These are phyloP conservation scores for Cryptus viduatorius DNA, from an alignment of 2,888 invertebrate genomes.

Conservation along the genomic window DNA sequence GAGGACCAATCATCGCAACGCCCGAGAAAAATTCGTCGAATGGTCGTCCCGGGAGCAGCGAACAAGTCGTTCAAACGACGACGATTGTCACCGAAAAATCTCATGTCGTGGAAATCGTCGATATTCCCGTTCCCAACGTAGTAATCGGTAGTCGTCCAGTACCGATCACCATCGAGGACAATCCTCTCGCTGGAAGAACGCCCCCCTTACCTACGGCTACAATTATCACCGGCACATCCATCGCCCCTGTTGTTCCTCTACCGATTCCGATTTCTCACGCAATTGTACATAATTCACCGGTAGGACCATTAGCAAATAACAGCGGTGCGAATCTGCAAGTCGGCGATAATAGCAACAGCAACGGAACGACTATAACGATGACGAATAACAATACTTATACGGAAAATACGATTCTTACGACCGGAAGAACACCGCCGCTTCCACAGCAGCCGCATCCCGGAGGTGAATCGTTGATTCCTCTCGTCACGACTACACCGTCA, in stretches of 20 bases:
- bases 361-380: slow-evolving; percentile 37
- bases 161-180: slow-evolving; percentile 65
- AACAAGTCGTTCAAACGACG: slow-evolving; percentile 53
- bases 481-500: slow-evolving; percentile 34
- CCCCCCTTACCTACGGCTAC: slow-evolving; percentile 77
- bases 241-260: slow-evolving; percentile 66
- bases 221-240: slow-evolving; percentile 61
- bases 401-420: slow-evolving; percentile 41
- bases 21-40: slow-evolving; percentile 71
- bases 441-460: slow-evolving; percentile 49
- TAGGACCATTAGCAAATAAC: slow-evolving; percentile 63
- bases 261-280: slow-evolving; percentile 69
- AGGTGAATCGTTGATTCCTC: neutral
- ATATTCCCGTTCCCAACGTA: slow-evolving; percentile 89
- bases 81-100: slow-evolving; percentile 62
- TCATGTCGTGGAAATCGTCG: slow-evolving; percentile 87
- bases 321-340: slow-evolving; percentile 52
- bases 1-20: slow-evolving; percentile 73
- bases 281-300: slow-evolving; percentile 77
- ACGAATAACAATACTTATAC: slow-evolving; percentile 46
- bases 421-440: slow-evolving; percentile 58
- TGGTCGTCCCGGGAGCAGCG: slow-evolving; percentile 62
- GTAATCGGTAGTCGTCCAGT: slow-evolving; percentile 55
- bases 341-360: slow-evolving; percentile 50
- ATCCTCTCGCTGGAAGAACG: slow-evolving; percentile 74